Conservation (phyloP, 2,888 invertebrate genomes). For the Ischnura elegans region DNA sequence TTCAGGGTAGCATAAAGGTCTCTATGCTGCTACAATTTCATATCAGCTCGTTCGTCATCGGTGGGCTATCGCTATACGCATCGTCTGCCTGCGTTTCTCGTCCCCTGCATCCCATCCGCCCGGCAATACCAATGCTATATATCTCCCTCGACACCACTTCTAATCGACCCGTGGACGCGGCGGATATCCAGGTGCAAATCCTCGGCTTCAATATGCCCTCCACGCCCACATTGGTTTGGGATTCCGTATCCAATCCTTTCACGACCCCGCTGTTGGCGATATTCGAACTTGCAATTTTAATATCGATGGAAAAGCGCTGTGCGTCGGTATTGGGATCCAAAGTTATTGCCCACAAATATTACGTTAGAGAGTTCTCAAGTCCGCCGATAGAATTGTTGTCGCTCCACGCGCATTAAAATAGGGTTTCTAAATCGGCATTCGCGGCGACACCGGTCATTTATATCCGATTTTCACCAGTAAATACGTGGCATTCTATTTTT, state of each 20-base stretch:
- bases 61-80: neutral
- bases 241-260: neutral
- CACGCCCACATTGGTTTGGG: neutral
- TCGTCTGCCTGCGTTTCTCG: neutral
- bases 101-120: neutral
- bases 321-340: neutral
- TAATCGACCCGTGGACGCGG: neutral
- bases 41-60: neutral
- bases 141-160: neutral
- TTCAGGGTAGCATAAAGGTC: neutral
- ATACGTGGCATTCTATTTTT: neutral
- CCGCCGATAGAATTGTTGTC: no score
- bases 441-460: no score
- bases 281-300: neutral
- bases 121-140: neutral
- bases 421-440: no score
- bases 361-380: no score
- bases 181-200: neutral
- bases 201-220: neutral
- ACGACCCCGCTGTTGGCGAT: neutral
- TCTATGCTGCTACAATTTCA: neutral
- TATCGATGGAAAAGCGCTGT: neutral
- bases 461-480: no score
- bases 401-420: no score
- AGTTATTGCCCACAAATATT: neutral